These are phyloP conservation scores for Sapajus apella DNA, from an alignment of 2,113 vertebrate species.

Conservation along the genomic window DNA sequence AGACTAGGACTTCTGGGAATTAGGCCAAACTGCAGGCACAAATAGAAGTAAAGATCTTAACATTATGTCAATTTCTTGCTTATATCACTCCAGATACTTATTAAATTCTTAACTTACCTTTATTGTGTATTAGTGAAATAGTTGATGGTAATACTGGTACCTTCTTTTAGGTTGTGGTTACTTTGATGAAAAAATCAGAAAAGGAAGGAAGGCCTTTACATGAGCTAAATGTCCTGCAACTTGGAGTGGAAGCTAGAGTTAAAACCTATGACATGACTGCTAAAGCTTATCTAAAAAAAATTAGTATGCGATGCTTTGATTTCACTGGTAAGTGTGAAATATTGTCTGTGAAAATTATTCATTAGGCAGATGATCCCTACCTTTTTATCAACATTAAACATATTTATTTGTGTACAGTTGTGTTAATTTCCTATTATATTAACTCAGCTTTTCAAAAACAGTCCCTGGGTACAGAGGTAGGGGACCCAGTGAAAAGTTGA, in stretches of 20 bases:
- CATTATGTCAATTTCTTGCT: neutral
- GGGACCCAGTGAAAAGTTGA: neutral
- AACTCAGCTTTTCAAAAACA: too few species aligned
- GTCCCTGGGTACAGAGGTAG: neutral
- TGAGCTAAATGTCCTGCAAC: constrained; percentile 88
- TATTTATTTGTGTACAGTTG: neutral
- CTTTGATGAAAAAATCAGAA: constrained; percentile 87
- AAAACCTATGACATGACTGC: constrained; percentile 89
- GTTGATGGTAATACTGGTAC: constrained; percentile 1
- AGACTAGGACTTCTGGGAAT: neutral
- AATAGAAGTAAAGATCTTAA: neutral
- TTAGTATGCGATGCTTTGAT: constrained; percentile 90
- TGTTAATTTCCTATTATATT: too few species aligned
- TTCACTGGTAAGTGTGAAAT: constrained; percentile 86
- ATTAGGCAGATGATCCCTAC: neutral
- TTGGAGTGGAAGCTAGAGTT: constrained; percentile 90
- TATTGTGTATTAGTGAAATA: neutral
- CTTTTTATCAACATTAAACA: neutral
- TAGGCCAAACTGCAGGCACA: neutral
- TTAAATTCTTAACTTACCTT: neutral
- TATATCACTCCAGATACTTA: neutral
- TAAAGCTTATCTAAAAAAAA: constrained; percentile 89
- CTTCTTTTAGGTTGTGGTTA: constrained; percentile 87
- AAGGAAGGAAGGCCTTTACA: constrained; percentile 86
- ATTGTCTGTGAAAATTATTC: neutral